Percentiles rank a stretch among this genome's conserved stretches.
These are phyloP conservation scores for Falco punctatus DNA, from an alignment of 2,113 vertebrate species.

Conservation along the genomic window DNA sequence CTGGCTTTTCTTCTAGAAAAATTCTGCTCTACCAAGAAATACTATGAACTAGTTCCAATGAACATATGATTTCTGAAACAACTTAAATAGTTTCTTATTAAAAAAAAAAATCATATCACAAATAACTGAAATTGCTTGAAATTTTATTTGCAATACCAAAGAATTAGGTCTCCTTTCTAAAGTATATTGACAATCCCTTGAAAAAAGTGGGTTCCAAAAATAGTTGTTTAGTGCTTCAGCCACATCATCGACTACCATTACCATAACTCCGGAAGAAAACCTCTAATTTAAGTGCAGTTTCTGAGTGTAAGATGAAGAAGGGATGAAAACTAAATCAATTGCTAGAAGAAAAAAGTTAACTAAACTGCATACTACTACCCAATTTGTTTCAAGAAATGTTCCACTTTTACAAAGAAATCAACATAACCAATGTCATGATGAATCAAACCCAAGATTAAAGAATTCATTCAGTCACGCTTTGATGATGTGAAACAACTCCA, in stretches of 20 bases:
- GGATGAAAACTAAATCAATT: background rate
- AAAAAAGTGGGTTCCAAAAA: background rate
- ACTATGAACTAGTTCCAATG: background rate
- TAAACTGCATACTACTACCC: background rate
- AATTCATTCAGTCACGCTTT: background rate
- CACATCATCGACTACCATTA: background rate
- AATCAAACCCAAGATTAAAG: background rate
- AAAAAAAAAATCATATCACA: background rate
- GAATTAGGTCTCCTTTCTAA: background rate
- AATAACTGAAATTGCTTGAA: background rate
- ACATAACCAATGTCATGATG: background rate
- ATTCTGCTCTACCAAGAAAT: background rate
- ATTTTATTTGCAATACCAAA: background rate
- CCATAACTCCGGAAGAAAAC: background rate
- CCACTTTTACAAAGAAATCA: background rate
- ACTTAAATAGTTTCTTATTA: background rate
- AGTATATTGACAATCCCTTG: background rate
- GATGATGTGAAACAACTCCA: background rate
- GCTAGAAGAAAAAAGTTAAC: background rate
- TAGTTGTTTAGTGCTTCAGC: background rate
- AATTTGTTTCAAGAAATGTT: background rate
- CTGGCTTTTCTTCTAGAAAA: background rate
- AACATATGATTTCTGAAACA: background rate
- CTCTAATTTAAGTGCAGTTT: background rate
- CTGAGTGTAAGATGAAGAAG: background rate